Conservation (phyloP, 2,113 vertebrate genomes). For the Sebastes fasciatus region DNA sequence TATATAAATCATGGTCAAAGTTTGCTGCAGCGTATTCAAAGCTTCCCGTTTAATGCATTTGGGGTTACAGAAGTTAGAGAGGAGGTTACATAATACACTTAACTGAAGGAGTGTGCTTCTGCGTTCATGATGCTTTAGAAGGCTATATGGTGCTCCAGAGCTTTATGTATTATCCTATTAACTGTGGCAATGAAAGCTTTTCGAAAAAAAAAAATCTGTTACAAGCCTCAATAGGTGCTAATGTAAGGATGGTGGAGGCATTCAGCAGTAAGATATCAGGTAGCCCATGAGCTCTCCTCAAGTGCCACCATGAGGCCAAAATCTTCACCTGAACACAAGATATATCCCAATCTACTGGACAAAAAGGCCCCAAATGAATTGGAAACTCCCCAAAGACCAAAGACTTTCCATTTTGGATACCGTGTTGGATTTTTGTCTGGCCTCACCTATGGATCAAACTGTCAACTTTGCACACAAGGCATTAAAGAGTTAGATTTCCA, state of each 20-base stretch:
- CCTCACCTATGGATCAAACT: not conserved
- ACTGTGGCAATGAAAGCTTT: slow-evolving; percentile 21
- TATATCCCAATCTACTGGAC: too few relatives aligned
- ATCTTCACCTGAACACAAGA: not conserved
- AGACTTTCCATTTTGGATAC: not conserved
- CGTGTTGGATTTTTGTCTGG: not conserved
- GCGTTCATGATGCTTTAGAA: slow-evolving; percentile 44
- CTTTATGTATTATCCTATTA: slow-evolving; percentile 23
- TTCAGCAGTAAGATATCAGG: not conserved
- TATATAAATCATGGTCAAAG: slow-evolving; percentile 15
- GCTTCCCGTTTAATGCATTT: slow-evolving; percentile 55
- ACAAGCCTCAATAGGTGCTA: slow-evolving; percentile 18
- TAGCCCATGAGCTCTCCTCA: not conserved
- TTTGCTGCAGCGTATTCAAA: slow-evolving; percentile 26
- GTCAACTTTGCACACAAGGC: not conserved
- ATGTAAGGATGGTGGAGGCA: slow-evolving; percentile 5
- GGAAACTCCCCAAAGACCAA: not conserved
- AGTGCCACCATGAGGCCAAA: not conserved
- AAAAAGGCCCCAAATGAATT: not conserved
- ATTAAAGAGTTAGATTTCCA: not conserved
- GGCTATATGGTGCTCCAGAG: slow-evolving; percentile 9
- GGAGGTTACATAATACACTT: slow-evolving; percentile 71
- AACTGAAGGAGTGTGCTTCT: slow-evolving; percentile 39
- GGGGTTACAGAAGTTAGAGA: slow-evolving; percentile 35
- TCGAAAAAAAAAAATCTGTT: not conserved